Conservation (phyloP, 1,140 invertebrate genomes). For the Ctenoplectra terminalis region DNA sequence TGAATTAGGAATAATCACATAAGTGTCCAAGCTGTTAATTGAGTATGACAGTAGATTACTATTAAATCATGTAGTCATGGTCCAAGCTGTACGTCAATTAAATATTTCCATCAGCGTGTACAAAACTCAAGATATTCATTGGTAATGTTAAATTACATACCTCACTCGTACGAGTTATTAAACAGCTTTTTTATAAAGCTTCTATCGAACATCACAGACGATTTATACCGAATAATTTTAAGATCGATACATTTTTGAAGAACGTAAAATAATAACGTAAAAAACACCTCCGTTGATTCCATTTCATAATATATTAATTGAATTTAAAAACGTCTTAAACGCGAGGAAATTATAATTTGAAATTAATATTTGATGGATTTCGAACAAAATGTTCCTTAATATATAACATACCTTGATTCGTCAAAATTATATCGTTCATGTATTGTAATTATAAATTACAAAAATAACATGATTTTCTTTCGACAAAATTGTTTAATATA, state of each 20-base stretch:
- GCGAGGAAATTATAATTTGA: background rate
- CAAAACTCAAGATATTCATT: conserved; percentile 19
- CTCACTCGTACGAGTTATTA: conserved; percentile 39
- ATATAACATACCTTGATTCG: background rate
- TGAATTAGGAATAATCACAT: conserved; percentile 58
- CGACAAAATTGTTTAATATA: too few species aligned
- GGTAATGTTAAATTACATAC: conserved; percentile 37
- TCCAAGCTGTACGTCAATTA: conserved; percentile 38
- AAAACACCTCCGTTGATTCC: background rate
- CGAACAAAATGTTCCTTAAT: background rate
- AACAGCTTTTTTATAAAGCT: conserved; percentile 9
- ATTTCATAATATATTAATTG: background rate
- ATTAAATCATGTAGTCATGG: conserved; percentile 22
- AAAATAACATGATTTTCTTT: background rate
- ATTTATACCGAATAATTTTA: background rate
- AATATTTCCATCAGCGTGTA: conserved; percentile 38
- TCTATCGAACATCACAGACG: background rate
- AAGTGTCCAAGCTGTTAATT: conserved; percentile 47
- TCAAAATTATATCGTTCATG: background rate
- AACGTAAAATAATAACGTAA: background rate
- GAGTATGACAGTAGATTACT: conserved; percentile 38
- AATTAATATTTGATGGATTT: background rate
- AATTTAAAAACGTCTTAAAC: background rate
- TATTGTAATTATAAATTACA: background rate
- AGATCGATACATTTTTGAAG: background rate